phyloP scores from a whole-genome alignment of 2,113 vertebrate species.

The Odobenus rosmarus region DNA sequence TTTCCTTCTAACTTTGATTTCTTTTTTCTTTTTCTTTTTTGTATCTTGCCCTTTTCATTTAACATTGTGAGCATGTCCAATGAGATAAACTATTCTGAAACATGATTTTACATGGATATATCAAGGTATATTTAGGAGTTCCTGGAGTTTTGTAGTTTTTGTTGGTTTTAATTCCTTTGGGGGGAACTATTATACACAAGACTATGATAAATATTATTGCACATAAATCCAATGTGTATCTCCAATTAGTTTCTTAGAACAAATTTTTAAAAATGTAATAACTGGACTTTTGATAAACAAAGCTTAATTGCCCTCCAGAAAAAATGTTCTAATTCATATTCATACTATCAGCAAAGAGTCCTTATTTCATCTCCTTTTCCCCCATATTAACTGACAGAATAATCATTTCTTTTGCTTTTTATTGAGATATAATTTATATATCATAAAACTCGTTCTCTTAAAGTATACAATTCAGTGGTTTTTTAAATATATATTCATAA shows the following conservation, averaged over 20 bases:
- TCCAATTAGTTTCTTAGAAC: slow-evolving; percentile 14
- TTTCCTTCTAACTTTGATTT: slow-evolving; percentile 36
- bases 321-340: slow-evolving; percentile 22
- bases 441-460: slow-evolving; percentile 19
- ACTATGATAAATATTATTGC: neutral
- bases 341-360: neutral
- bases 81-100: slow-evolving; percentile 25
- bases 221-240: neutral
- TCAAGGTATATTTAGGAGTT: slow-evolving; percentile 7
- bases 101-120: neutral
- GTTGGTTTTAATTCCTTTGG: slow-evolving; percentile 27
- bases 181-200: neutral
- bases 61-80: slow-evolving; percentile 1
- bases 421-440: neutral
- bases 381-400: neutral
- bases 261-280: neutral
- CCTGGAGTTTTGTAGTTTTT: neutral
- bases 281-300: slow-evolving; percentile 3
- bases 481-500: slow-evolving; percentile 7
- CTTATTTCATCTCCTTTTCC: neutral
- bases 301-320: neutral
- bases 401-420: neutral
- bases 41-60: neutral
- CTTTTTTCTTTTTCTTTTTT: neutral
- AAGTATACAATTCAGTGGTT: neutral